Base-by-base conservation (phyloP, 2,113 vertebrate genomes). In the Syrmaticus mikado region DNA sequence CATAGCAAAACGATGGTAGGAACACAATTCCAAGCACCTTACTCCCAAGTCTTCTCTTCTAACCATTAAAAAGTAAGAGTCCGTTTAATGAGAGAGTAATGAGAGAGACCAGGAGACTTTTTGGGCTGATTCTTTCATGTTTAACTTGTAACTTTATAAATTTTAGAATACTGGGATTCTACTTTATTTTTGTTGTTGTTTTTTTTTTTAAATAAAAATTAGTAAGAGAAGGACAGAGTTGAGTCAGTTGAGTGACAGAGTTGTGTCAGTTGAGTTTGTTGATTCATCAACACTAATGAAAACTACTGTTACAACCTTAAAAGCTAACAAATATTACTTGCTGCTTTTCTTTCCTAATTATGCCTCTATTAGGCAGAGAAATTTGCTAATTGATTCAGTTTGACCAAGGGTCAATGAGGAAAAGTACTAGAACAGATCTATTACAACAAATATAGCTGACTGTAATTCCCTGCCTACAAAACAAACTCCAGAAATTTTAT, bases 381-480 rank as follows among this genome's bases (percentile, higher is more conserved):
- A 8, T 68, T 60, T 76, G n/a, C 13, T 38, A 34, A 17, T 28
- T 87, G 22, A 20, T 70, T 55, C 32, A 43, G 25, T 22, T 25
- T 2, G 3, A 45, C 4, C 19, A 16, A 83, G 5, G 52, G 28
- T 45, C 52, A 55, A 55, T 10, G 28, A 55, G 8, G 27, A 61
- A 78, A 36, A 36, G 43, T 8, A 16, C 22, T 34, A 2, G 27
- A 74, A 68, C 16, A 76, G 11, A 36, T 0, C 0, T 12, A 8
- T 41, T 83, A n/a, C 3, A 19, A 73, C 7, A 60, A 64, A 45
- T 13, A 53, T 0, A 58, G 18, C 5, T 79, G 62, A 24, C 11
- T 67, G 25, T 13, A 16, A 45, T 10, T 48, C 34, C 40, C 20
- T 61, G 24, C n/a, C 71, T 91, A 55, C 40, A 73, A 79, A 89